phyloP scores from a whole-genome alignment of 2,113 vertebrate species.

The Siniperca chuatsi region DNA sequence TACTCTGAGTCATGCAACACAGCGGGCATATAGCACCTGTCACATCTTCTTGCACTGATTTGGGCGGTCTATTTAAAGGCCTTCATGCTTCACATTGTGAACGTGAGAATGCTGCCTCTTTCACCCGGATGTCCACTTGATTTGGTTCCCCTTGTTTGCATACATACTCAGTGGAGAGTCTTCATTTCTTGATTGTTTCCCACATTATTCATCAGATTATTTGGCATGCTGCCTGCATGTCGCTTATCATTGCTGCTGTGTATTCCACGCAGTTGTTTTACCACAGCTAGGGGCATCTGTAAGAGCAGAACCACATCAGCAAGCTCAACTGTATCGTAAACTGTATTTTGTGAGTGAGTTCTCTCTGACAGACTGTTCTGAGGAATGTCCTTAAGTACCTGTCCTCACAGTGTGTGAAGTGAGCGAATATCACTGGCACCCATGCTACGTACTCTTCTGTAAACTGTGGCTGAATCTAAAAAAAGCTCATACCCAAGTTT shows the following conservation, averaged over 20 bases:
- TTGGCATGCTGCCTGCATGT: not conserved
- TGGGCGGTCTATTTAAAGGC: not conserved
- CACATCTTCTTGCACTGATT: not conserved
- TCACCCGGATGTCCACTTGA: not conserved
- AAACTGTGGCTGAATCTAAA: slow-evolving; percentile 44
- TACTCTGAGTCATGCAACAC: not conserved
- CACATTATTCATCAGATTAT: not conserved
- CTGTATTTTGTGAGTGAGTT: not conserved
- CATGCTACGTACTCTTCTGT: slow-evolving; percentile 2
- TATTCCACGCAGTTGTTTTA: not conserved
- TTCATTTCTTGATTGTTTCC: slow-evolving; percentile 18
- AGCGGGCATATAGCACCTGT: not conserved
- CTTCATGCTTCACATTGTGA: not conserved
- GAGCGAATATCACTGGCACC: not conserved
- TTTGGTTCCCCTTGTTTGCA: not conserved
- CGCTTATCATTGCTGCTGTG: not conserved
- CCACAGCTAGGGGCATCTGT: slow-evolving; percentile 1
- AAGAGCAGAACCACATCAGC: not conserved
- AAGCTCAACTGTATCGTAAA: not conserved
- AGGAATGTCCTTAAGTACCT: slow-evolving; percentile 2
- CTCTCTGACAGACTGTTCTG: not conserved
- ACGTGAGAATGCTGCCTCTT: not conserved
- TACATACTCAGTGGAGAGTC: not conserved
- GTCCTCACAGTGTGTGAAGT: slow-evolving; percentile 10
- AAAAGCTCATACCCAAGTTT: slow-evolving; percentile 33